Evolutionary conservation across 2,888 invertebrate genomes (phyloP), one percentile per base, ranked within the genome.

Genomic region (Mayetiola destructor): DNA sequence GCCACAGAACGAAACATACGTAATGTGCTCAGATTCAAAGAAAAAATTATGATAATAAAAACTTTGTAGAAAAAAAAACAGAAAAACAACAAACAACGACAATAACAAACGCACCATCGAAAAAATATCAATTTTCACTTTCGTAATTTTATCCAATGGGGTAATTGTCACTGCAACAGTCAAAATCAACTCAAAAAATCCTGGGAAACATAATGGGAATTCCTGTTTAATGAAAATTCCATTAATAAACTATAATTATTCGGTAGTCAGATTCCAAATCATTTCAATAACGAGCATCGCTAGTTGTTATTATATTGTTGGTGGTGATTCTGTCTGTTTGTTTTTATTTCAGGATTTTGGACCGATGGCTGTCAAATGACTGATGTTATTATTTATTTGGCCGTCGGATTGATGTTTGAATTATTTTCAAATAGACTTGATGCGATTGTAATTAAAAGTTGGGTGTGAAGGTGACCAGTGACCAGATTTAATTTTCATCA

Each of bases 111-210:
- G 3, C 23, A 48, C 2, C 23, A 27, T n/a, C n/a, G n/a, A 16
- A 48, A 2, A 48, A 48, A 48, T 48, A 48, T 48, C 48, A 48
- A 14, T 48, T 48, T 48, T 48, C 48, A 9, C n/a, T 48, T 48
- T 48, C 27, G 48, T 27, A 48, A 48, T 48, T 48, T 48, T 48
- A 48, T 27, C 48, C 48, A 48, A n/a, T n/a, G n/a, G n/a, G n/a
- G n/a, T n/a, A n/a, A n/a, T n/a, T n/a, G n/a, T n/a, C n/a, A n/a
- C n/a, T 8, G 36, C 36, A 39, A 6, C 39, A 42, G 12, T 23
- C 42, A 12, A 42, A 23, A 23, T 42, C 5, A 48, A 27, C 48
- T 48, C 48, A 27, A 48, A 14, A 48, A 48, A 48, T 27, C 27
- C n/a, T 23, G 27, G 23, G 27, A 48, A 48, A 27, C 5, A 16